Base-by-base conservation (phyloP, 2,797 vertebrate species). In the Microctenopoma stevenorrisi region DNA sequence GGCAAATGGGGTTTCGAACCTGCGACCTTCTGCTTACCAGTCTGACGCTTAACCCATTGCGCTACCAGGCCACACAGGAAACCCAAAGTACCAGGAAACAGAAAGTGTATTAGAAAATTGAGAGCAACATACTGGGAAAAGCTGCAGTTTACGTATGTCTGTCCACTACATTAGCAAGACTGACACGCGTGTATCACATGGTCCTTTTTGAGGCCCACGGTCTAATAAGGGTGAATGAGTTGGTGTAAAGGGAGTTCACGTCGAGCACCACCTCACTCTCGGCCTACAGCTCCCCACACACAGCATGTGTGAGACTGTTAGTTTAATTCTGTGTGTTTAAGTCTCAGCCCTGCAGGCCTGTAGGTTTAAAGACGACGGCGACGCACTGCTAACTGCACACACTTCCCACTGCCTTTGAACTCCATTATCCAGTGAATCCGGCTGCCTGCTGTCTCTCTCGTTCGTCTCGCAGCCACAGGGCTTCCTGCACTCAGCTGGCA, bases 271-370 rank as follows among this genome's bases (percentile, higher is more conserved):
- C n/a, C 16, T 51, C 61, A 44, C 40, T 37, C 14, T 15, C 37
- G 28, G 43, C 56, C 49, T 52, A 1, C 38, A 58, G 7, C 66
- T 50, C 9, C 18, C 2, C 25, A 46, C 47, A 28, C 25, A 25
- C 6, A 63, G 43, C 54, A 2, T 48, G 49, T 15, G 52, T 52
- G 25, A 38, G 56, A 26, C 43, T 76, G 68, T 76, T 73, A 46
- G 66, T 79, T 76, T 71, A 76, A 74, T 68, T 72, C 15, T 82
- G 73, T 82, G 71, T 77, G 55, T 79, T 86, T 66, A 72, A 80
- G 53, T 68, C 0, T 1, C 3, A 4, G 58, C 10, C 51, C 81
- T 64, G 51, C 61, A 69, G 73, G 73, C 84, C 28, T 82, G 74
- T 78, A 44, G 74, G 72, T 81, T 78, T 83, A 76, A 48, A 69